These are phyloP conservation scores for Coenobita brevimanus DNA, from an alignment of 1,140 invertebrate genomes.

Conservation along the genomic window DNA sequence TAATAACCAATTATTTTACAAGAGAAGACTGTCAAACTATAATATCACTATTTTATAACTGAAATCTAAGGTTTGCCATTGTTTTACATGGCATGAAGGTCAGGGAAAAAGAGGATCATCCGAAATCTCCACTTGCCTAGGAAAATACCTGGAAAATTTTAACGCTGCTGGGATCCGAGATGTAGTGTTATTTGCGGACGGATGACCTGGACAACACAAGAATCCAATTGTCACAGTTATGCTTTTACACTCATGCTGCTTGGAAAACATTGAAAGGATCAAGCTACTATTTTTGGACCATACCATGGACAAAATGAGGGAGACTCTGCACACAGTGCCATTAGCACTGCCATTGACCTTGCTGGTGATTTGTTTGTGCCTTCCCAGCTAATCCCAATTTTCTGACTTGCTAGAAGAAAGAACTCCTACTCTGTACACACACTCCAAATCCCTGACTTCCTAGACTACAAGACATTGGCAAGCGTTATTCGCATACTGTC, in stretches of 20 bases:
- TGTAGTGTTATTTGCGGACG: not conserved
- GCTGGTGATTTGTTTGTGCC: not conserved
- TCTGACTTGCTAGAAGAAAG: conserved; percentile 3
- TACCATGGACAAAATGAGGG: not conserved
- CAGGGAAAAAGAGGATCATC: not conserved
- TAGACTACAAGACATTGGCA: not conserved
- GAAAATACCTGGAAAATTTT: not conserved
- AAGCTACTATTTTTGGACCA: not conserved
- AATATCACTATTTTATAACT: not conserved
- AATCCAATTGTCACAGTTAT: conserved; percentile 12
- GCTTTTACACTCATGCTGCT: not conserved
- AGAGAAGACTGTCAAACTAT: conserved; percentile 2
- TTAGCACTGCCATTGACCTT: not conserved
- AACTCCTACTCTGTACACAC: conserved; percentile 4
- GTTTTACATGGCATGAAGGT: conserved; percentile 11
- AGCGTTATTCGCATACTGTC: not conserved
- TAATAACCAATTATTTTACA: not conserved
- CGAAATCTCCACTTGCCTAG: conserved; percentile 4
- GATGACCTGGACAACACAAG: not conserved
- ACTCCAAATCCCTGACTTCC: not conserved
- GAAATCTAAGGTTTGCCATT: conserved; percentile 2
- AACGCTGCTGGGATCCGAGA: too few species aligned
- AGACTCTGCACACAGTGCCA: conserved; percentile 10
- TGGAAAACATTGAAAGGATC: not conserved
- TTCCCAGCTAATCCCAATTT: conserved; percentile 2